Evolutionary conservation across 2,888 invertebrate species (phyloP).

Genomic region (Drosophila nigricruria): DNA sequence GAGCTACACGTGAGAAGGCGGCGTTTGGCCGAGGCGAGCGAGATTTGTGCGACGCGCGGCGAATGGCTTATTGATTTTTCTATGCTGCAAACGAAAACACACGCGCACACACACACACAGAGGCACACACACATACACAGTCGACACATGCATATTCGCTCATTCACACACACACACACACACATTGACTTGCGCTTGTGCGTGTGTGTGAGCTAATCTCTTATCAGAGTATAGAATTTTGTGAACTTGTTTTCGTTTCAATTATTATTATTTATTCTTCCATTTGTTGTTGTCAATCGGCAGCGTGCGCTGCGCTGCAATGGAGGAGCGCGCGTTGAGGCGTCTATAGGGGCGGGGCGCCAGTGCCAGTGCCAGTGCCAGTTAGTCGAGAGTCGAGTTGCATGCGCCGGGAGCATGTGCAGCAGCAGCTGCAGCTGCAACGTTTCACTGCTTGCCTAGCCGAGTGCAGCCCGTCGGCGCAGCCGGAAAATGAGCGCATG

Average conservation of each 20-base stretch:
- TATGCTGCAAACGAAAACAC: slow-evolving; percentile 41
- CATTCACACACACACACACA: slow-evolving; percentile 11
- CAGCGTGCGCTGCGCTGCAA: slow-evolving; percentile 44
- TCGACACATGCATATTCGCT: slow-evolving; percentile 4
- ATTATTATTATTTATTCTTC: slow-evolving; percentile 18
- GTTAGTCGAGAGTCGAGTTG: slow-evolving; percentile 24
- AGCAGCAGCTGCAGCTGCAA: slow-evolving; percentile 33
- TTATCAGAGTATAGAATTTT: slow-evolving; percentile 64
- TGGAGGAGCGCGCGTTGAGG: slow-evolving; percentile 58
- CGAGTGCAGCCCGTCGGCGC: neutral
- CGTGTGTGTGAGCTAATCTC: slow-evolving; percentile 63
- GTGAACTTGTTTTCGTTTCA: slow-evolving; percentile 52
- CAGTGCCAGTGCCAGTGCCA: slow-evolving; percentile 12
- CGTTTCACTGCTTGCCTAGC: slow-evolving; percentile 22
- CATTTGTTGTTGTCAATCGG: slow-evolving; percentile 12
- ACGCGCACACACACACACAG: slow-evolving; percentile 11
- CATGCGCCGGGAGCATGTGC: slow-evolving; percentile 66
- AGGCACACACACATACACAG: slow-evolving; percentile 10
- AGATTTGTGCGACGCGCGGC: slow-evolving; percentile 25
- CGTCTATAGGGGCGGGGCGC: slow-evolving; percentile 39
- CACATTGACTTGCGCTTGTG: neutral
- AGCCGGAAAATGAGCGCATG: slow-evolving; percentile 66
- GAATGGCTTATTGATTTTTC: slow-evolving; percentile 61
- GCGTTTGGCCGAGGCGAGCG: slow-evolving; percentile 24
- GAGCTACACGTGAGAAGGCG: slow-evolving; percentile 44